Evolutionary conservation across 53 echinoderm and acorn worm genomes (phyloP), one percentile per base, ranked within the genome.

Genomic region (Pentamera pediparva): DNA sequence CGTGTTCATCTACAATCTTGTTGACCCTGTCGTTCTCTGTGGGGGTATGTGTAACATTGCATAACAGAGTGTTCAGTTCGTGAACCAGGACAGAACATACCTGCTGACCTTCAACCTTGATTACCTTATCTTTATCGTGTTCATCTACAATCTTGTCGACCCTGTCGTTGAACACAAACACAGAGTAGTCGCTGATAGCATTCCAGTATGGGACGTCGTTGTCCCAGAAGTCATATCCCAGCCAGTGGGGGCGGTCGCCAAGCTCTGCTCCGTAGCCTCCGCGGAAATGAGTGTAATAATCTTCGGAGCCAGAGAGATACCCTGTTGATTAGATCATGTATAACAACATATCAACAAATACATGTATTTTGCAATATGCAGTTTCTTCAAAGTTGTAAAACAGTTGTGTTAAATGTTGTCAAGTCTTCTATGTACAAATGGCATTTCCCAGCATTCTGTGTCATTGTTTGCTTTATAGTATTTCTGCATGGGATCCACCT

Each of bases 51-150:
- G n/a, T n/a, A n/a, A n/a, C n/a, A n/a, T n/a, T n/a, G n/a, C n/a
- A n/a, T n/a, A n/a, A n/a, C n/a, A n/a, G n/a, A n/a, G n/a, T n/a
- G n/a, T n/a, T n/a, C n/a, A n/a, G n/a, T n/a, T n/a, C n/a, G n/a
- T n/a, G n/a, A n/a, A n/a, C n/a, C n/a, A n/a, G n/a, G n/a, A n/a
- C n/a, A n/a, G n/a, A n/a, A n/a, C n/a, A n/a, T n/a, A n/a, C n/a
- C n/a, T n/a, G n/a, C 25, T 59, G 10, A 13, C 24, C 4, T 41
- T 22, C 0, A 24, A 1, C 19, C 19, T 1, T n/a, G 50, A 37
- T 70, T 21, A 81, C 81, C 69, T 69, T 69, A 69, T 56, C 13
- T 43, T 69, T 79, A 43, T 79, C 70, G 20, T 79, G 79, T 1
- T 35, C 18, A 18, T 70, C 58, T 31, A 79, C 70, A 5, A 58